phyloP scores from a whole-genome alignment of 1,140 invertebrate species.

The Pseudachorutes palmiensis region DNA sequence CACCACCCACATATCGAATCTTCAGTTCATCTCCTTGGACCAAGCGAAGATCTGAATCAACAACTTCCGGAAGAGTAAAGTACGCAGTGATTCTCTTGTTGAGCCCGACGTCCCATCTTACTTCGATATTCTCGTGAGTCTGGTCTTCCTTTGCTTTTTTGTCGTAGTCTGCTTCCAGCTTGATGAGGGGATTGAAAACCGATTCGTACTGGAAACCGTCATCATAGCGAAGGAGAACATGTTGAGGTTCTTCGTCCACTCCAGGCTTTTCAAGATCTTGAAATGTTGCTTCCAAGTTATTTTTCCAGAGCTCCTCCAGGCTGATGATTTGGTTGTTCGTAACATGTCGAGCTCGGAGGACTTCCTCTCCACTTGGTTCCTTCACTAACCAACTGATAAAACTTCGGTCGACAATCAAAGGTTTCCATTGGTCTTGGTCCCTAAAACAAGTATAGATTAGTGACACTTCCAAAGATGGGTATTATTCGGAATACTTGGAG shows the following conservation, averaged over 20 bases:
- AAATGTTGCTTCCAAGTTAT: conserved; percentile 93
- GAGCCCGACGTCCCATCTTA: conserved; percentile 94
- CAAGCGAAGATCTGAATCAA: conserved; percentile 78
- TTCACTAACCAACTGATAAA: conserved; percentile 96
- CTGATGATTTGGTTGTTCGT: conserved; percentile 95
- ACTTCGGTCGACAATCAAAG: conserved; percentile 88
- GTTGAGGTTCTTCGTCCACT: conserved; percentile 92
- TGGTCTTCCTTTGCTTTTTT: conserved; percentile 96
- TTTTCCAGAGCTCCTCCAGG: conserved; percentile 97
- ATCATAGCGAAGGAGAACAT: conserved; percentile 87
- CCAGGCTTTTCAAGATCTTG: conserved; percentile 97
- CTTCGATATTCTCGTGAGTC: conserved; percentile 96
- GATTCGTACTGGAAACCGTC: conserved; percentile 57
- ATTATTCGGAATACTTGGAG: no score
- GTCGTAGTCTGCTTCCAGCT: conserved; percentile 97
- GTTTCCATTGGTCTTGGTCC: conserved; percentile 89
- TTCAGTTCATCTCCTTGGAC: conserved; percentile 98
- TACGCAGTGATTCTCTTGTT: conserved; percentile 98
- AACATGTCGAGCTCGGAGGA: conserved; percentile 87
- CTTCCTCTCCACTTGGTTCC: conserved; percentile 89
- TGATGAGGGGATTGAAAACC: conserved; percentile 94
- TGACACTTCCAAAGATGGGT: not conserved
- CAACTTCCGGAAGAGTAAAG: conserved; percentile 76
- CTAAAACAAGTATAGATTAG: conserved; percentile 15
- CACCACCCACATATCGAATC: conserved; percentile 86